Evolutionary conservation across 2,888 invertebrate species (phyloP).

Genomic region (Harpagoxenus sublaevis): DNA sequence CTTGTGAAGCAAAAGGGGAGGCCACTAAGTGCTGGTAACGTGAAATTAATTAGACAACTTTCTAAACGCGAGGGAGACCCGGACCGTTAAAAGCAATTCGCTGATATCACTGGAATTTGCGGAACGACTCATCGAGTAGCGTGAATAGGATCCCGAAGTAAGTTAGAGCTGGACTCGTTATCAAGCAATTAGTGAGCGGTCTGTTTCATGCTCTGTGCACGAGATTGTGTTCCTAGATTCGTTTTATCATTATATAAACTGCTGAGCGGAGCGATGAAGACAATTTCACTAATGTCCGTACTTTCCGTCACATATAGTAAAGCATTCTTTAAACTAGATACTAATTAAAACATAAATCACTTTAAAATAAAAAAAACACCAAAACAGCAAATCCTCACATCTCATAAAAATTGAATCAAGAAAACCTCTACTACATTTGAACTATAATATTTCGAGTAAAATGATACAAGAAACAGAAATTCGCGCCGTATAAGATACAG

Average conservation of each 20-base stretch:
- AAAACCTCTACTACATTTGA: not conserved
- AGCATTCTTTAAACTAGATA: not conserved
- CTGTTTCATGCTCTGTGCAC: not conserved
- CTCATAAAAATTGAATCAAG: not conserved
- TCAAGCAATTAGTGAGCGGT: conserved; percentile 45
- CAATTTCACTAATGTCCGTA: not conserved
- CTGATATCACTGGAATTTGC: conserved; percentile 34
- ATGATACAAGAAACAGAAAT: not conserved
- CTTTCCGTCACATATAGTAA: not conserved
- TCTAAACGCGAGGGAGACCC: conserved; percentile 38
- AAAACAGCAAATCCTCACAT: not conserved
- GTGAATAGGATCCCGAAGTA: conserved; percentile 36
- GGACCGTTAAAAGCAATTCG: conserved; percentile 33
- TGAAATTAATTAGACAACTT: conserved; percentile 63
- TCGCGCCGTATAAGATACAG: not conserved
- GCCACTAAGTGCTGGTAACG: conserved; percentile 3
- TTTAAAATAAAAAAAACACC: not conserved
- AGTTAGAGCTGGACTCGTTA: conserved; percentile 44
- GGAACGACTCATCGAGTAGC: conserved; percentile 10
- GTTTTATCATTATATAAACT: conserved; percentile 1
- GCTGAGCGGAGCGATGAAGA: not conserved
- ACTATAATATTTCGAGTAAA: not conserved
- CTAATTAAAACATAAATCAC: not conserved
- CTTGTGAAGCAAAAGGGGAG: not conserved
- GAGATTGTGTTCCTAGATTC: conserved; percentile 17